These are phyloP conservation scores for Drosophila rufa DNA, from an alignment of 1,140 invertebrate species.

Conservation along the genomic window DNA sequence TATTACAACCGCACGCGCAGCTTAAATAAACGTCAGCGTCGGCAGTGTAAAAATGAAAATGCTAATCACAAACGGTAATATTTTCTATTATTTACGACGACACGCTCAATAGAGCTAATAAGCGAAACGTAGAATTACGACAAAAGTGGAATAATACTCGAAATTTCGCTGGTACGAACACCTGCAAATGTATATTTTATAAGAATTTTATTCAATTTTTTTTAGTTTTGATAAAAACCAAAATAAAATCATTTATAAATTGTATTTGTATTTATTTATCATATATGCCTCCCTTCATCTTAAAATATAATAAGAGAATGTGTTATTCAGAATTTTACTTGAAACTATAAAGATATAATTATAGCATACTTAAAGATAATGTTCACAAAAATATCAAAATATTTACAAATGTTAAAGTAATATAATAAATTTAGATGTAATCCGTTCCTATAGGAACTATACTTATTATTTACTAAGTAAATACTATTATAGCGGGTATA, in stretches of 20 bases:
- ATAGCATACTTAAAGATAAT: too few species aligned
- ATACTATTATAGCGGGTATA: background rate
- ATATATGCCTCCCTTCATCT: too few species aligned
- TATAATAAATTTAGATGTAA: background rate
- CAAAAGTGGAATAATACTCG: background rate
- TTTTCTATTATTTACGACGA: constrained; percentile 8
- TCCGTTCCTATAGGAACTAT: background rate
- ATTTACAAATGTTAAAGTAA: background rate
- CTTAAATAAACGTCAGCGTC: constrained; percentile 11
- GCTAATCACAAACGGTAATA: constrained; percentile 20
- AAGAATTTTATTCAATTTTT: background rate
- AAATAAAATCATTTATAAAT: too few species aligned
- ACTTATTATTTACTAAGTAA: too few species aligned
- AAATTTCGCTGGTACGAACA: background rate
- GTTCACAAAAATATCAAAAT: background rate
- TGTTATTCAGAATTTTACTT: too few species aligned
- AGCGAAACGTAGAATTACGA: constrained; percentile 1
- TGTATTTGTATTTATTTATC: too few species aligned
- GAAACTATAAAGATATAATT: too few species aligned
- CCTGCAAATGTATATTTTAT: background rate
- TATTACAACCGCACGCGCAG: constrained; percentile 7
- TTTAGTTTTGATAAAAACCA: too few species aligned
- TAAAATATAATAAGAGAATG: too few species aligned
- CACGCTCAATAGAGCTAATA: background rate
- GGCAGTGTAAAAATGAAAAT: background rate